These are phyloP conservation scores for Zeus faber DNA, from an alignment of 2,113 vertebrate species.

Conservation along the genomic window DNA sequence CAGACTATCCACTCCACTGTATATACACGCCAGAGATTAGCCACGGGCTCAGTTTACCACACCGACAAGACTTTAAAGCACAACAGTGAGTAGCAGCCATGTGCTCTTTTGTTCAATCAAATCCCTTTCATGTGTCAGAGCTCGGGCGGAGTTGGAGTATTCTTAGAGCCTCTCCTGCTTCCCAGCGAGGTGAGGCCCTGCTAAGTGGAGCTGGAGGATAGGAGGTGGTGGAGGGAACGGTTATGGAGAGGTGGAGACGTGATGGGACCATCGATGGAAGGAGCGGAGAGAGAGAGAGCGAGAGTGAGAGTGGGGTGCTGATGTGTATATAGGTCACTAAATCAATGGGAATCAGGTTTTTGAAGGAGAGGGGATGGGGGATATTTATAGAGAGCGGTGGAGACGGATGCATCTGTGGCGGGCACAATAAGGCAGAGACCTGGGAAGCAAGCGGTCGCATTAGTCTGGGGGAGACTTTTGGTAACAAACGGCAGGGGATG, in stretches of 20 bases:
- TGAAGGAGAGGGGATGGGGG: constrained; percentile 61
- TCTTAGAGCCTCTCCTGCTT: constrained; percentile 59
- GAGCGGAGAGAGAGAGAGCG: constrained; percentile 37
- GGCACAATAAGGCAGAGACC: constrained; percentile 50
- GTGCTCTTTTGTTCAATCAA: neutral
- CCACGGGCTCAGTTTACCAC: constrained; percentile 47
- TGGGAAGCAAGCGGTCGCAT: constrained; percentile 45
- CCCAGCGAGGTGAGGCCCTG: constrained; percentile 34
- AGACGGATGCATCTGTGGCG: constrained; percentile 66
- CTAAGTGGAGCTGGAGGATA: constrained; percentile 38
- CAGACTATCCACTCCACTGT: constrained; percentile 54
- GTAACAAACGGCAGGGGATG: constrained; percentile 46
- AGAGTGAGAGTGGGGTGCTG: constrained; percentile 43
- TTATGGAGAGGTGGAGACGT: constrained; percentile 45
- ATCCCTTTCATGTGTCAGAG: neutral
- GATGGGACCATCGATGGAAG: constrained; percentile 47
- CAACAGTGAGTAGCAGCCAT: constrained; percentile 28
- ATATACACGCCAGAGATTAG: constrained; percentile 49
- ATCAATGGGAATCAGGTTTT: constrained; percentile 82
- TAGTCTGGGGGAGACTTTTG: constrained; percentile 50
- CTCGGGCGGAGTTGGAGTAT: too few relatives aligned
- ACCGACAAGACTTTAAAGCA: constrained; percentile 46
- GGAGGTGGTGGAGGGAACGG: constrained; percentile 27
- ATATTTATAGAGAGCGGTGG: constrained; percentile 72
- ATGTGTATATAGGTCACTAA: constrained; percentile 78